Conservation (phyloP, 2,797 vertebrate genomes). For the Channa striata region DNA sequence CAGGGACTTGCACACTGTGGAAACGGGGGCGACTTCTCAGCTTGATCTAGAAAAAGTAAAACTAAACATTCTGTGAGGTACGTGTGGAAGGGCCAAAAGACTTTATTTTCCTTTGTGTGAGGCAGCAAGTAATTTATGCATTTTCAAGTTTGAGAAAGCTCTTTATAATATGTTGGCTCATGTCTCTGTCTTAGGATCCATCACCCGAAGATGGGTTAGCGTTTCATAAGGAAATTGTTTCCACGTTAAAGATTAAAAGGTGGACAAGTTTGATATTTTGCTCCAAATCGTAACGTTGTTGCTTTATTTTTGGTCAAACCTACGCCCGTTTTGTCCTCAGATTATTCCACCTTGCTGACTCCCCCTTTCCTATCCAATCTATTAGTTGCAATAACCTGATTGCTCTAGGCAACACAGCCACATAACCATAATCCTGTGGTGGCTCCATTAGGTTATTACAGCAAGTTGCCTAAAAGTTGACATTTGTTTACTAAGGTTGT, state of each 20-base stretch:
- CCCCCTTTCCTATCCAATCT: constrained; percentile 47
- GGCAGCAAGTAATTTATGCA: constrained; percentile 4
- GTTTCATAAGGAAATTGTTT: constrained; percentile 8
- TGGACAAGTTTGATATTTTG: constrained; percentile 8
- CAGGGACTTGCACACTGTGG: constrained; percentile 16
- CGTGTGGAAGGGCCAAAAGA: not conserved
- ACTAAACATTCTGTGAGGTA: constrained; percentile 6
- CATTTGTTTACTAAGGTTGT: constrained; percentile 4
- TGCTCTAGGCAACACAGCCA: constrained; percentile 35
- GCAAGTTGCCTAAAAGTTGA: constrained; percentile 19
- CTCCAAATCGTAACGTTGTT: constrained; percentile 8
- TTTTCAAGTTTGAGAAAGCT: constrained; percentile 4
- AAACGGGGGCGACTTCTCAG: constrained; percentile 17
- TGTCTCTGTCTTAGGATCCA: constrained; percentile 9
- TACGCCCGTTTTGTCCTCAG: constrained; percentile 20
- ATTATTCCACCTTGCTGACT: constrained; percentile 34
- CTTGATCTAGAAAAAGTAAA: constrained; percentile 22
- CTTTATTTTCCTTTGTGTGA: not conserved
- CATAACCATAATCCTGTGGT: constrained; percentile 58
- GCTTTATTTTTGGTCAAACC: constrained; percentile 22
- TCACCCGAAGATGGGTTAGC: not conserved
- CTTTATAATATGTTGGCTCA: constrained; percentile 1
- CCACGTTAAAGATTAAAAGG: not conserved
- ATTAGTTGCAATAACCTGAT: constrained; percentile 68
- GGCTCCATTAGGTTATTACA: constrained; percentile 61